A percentile compares a stretch with the other conserved stretches of the same genome.
Conservation (phyloP, 2,888 invertebrate genomes). For the Acanthacorydalis orientalis region DNA sequence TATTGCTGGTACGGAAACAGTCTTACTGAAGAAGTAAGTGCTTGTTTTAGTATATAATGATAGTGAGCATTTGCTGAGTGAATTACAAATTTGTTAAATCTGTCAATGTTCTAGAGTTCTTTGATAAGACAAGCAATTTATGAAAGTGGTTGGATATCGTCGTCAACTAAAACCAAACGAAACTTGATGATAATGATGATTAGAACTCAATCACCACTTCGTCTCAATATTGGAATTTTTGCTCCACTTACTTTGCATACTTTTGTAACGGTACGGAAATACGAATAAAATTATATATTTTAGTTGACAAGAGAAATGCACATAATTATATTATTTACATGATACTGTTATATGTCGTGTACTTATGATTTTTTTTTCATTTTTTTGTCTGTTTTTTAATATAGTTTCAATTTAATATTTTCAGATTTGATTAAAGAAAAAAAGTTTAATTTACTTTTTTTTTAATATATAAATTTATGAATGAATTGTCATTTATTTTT, state of each 20-base stretch:
- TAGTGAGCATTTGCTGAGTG: background rate
- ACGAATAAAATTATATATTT: background rate
- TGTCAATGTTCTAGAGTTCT: background rate
- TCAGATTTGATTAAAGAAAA: too few relatives aligned
- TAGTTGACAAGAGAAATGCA: background rate
- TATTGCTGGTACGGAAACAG: conserved; percentile 1
- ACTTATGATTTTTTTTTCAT: too few relatives aligned
- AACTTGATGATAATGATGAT: background rate
- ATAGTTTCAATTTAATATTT: too few relatives aligned
- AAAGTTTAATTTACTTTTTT: too few relatives aligned
- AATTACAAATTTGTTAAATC: background rate
- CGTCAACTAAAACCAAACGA: background rate
- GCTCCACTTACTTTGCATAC: background rate
- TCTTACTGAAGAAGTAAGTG: background rate
- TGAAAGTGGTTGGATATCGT: background rate
- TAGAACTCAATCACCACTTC: background rate
- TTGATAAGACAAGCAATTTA: background rate
- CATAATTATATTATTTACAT: too few relatives aligned
- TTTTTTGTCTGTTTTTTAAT: too few relatives aligned
- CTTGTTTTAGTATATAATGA: too few relatives aligned
- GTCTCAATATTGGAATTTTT: conserved; percentile 1
- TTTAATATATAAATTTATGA: too few relatives aligned
- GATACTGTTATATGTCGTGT: too few relatives aligned
- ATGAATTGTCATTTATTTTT: too few relatives aligned
- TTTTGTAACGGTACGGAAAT: background rate